Evolutionary conservation across 2,888 invertebrate genomes (phyloP).

Genomic region (Chydorus sphaericus): DNA sequence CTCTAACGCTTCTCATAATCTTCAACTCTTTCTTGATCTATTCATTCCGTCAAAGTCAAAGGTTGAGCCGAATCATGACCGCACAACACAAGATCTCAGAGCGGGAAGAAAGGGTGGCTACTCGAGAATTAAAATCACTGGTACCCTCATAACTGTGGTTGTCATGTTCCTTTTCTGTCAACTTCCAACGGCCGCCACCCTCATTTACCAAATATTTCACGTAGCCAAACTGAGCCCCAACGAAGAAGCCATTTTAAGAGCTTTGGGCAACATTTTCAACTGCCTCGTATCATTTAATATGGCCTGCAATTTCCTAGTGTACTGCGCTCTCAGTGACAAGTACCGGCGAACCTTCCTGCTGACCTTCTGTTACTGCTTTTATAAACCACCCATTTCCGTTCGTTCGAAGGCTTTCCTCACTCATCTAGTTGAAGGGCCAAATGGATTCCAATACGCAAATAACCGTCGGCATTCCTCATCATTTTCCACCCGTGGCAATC

Average conservation of each 20-base stretch:
- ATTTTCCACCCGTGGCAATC: too few species aligned
- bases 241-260: constrained; percentile 31
- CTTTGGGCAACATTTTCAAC: constrained; percentile 56
- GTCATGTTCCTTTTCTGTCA: constrained; percentile 58
- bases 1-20: constrained; percentile 47
- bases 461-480: too few species aligned
- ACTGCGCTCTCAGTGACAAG: constrained; percentile 58
- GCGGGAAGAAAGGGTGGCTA: neutral
- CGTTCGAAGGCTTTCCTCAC: too few species aligned
- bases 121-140: constrained; percentile 57
- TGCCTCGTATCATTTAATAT: constrained; percentile 53
- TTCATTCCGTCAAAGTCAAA: constrained; percentile 42
- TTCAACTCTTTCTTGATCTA: constrained; percentile 57
- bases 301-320: constrained; percentile 59
- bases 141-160: constrained; percentile 61
- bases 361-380: constrained; percentile 21
- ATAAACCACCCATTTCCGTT: too few species aligned
- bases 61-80: constrained; percentile 40
- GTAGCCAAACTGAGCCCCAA: constrained; percentile 21
- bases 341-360: constrained; percentile 43
- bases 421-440: too few species aligned
- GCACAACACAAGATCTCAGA: constrained; percentile 4
- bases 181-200: constrained; percentile 45
- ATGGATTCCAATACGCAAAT: too few species aligned
- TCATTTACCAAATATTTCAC: constrained; percentile 37